Percentiles rank a stretch among this genome's conserved stretches.
Conservation (phyloP, 2,888 invertebrate species). For the Noctuana brunneofusca region DNA sequence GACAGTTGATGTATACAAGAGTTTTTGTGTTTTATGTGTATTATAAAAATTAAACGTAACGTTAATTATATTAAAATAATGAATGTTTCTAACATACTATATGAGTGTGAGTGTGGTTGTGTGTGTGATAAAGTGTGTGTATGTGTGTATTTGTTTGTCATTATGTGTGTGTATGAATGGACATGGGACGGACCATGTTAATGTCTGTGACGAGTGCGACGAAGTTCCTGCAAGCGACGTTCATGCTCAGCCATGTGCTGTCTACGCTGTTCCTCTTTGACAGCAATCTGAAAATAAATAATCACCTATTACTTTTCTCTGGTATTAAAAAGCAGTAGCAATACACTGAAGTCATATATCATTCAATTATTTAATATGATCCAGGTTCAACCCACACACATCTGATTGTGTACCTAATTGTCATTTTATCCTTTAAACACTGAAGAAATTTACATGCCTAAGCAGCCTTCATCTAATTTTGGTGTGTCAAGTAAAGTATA, state of each 20-base stretch:
- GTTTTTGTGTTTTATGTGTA: slow-evolving; percentile 31
- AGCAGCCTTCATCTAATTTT: no score
- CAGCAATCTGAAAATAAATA: slow-evolving; percentile 86
- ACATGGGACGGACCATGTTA: slow-evolving; percentile 79
- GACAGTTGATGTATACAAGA: slow-evolving; percentile 39
- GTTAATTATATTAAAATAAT: slow-evolving; percentile 27
- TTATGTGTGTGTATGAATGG: slow-evolving; percentile 41
- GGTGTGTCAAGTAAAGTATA: no score
- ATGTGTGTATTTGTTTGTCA: background rate
- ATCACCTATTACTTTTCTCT: background rate
- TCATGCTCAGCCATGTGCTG: slow-evolving; percentile 95
- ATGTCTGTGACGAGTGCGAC: slow-evolving; percentile 80
- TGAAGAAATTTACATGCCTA: no score
- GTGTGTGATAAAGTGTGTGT: background rate
- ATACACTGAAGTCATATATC: no score
- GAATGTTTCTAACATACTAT: background rate
- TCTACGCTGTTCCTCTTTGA: slow-evolving; percentile 93
- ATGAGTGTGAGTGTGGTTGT: slow-evolving; percentile 33
- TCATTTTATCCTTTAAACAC: no score
- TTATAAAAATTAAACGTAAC: slow-evolving; percentile 31
- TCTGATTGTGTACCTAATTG: no score
- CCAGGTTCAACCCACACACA: no score
- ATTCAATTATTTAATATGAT: no score
- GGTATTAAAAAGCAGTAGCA: no score
- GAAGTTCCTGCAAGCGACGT: slow-evolving; percentile 88